Evolutionary conservation across 1,140 invertebrate species (phyloP).

Genomic region (Uloborus diversus): DNA sequence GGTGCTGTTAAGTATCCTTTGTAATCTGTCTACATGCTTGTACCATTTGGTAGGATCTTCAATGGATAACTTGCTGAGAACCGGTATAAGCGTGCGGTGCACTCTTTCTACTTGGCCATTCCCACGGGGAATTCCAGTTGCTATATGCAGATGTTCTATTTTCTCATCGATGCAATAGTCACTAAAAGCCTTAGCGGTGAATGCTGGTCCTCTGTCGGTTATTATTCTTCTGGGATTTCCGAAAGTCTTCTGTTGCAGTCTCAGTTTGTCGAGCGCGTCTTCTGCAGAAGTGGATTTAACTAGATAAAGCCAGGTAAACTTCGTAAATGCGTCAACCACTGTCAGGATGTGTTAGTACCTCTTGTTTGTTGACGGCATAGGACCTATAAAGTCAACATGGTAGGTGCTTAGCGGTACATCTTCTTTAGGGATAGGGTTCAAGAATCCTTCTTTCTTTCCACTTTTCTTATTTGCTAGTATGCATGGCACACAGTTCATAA

Average conservation of each 20-base stretch:
- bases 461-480: not conserved
- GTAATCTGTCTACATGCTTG: too few relatives aligned
- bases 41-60: too few relatives aligned
- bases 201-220: not conserved
- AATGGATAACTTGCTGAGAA: too few relatives aligned
- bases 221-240: slow-evolving; percentile 16
- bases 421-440: not conserved
- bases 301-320: slow-evolving; percentile 15
- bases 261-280: not conserved
- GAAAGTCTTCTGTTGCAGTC: not conserved
- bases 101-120: too few relatives aligned
- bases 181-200: not conserved
- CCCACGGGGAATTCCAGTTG: not conserved
- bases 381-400: slow-evolving; percentile 6
- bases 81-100: too few relatives aligned
- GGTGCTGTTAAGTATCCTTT: too few relatives aligned
- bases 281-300: not conserved
- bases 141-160: slow-evolving; percentile 57
- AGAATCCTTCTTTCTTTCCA: slow-evolving; percentile 13
- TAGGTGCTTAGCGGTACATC: not conserved
- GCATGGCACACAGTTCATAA: not conserved
- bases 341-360: slow-evolving; percentile 1
- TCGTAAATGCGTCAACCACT: not conserved
- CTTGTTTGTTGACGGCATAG: not conserved
- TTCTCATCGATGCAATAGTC: slow-evolving; percentile 51